A percentile compares a stretch with the other conserved stretches of the same genome.
phyloP scores from a whole-genome alignment of 2,797 vertebrate genomes.

The Alfaro cultratus region DNA sequence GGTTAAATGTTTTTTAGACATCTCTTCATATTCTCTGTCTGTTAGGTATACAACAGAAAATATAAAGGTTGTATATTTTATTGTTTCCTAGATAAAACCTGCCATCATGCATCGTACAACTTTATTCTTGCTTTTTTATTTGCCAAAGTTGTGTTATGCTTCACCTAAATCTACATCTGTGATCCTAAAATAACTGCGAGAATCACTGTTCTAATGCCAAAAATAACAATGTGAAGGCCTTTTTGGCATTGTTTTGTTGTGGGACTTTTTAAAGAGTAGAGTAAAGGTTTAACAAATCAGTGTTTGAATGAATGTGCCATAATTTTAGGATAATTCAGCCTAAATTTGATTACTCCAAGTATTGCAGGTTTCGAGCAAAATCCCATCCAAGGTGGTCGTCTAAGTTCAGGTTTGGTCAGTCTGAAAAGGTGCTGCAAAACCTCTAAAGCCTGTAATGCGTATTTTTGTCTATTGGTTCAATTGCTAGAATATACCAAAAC shows the following conservation, averaged over 20 bases:
- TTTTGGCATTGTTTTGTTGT: background rate
- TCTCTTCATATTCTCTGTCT: constrained; percentile 14
- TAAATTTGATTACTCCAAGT: background rate
- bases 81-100: background rate
- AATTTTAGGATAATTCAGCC: background rate
- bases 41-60: background rate
- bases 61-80: background rate
- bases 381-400: background rate
- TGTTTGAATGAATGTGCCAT: background rate
- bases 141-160: background rate
- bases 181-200: background rate
- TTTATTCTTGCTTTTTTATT: background rate
- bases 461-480: too few species aligned
- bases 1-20: constrained; percentile 20
- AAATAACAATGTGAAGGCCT: background rate
- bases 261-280: background rate
- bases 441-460: too few species aligned
- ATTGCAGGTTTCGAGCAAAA: background rate
- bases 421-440: background rate
- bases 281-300: background rate
- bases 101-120: background rate
- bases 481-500: background rate
- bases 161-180: background rate
- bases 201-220: background rate
- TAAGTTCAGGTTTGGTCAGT: background rate